A percentile compares a stretch with the other conserved stretches of the same genome.
Conservation (phyloP, 1,140 invertebrate genomes). For the Drosophila athabasca region DNA sequence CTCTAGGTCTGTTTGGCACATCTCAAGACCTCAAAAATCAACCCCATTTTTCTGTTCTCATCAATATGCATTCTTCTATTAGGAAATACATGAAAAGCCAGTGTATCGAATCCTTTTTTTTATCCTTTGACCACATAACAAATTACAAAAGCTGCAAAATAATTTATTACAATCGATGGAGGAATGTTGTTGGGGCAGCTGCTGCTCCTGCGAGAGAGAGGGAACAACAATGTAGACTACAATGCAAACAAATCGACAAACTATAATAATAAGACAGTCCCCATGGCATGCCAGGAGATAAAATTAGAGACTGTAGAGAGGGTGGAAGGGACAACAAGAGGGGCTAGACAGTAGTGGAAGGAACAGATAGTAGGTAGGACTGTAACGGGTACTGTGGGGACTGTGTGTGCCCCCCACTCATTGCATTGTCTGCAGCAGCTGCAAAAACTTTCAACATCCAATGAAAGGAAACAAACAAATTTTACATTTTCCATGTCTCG, state of each 20-base stretch:
- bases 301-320: conserved; percentile 26
- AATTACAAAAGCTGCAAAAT: conserved; percentile 67
- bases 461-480: conserved; percentile 74
- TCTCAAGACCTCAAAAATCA: too few relatives aligned
- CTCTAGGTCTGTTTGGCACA: too few relatives aligned
- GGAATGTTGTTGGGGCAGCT: conserved; percentile 54
- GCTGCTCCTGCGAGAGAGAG: neutral
- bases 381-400: too few relatives aligned
- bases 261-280: conserved; percentile 70
- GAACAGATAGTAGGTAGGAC: neutral
- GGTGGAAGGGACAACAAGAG: neutral
- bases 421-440: conserved; percentile 73
- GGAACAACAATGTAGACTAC: conserved; percentile 57
- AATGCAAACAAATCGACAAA: conserved; percentile 70
- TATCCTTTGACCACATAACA: conserved; percentile 49
- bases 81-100: neutral
- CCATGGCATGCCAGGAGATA: conserved; percentile 49
- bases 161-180: conserved; percentile 62
- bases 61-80: neutral
- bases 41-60: neutral
- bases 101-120: conserved; percentile 10
- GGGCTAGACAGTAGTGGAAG: neutral
- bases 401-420: conserved; percentile 24
- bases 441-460: conserved; percentile 74
- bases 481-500: conserved; percentile 67